Evolutionary conservation across 2,888 invertebrate species (phyloP).

Genomic region (Anorthoa munda): DNA sequence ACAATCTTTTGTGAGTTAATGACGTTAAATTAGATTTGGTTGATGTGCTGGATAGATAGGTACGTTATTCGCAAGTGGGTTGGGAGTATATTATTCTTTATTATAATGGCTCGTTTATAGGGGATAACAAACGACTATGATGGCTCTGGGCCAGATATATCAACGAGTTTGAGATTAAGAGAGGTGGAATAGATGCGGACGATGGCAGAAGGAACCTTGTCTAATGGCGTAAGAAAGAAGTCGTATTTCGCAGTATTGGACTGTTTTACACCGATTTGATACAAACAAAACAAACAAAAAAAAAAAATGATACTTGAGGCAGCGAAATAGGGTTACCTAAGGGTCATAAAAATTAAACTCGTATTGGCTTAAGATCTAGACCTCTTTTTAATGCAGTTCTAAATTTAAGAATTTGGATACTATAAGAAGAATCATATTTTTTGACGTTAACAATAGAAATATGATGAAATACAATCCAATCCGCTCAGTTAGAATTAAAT

Average conservation of each 20-base stretch:
- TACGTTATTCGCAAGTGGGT: constrained; percentile 59
- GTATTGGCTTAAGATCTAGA: neutral
- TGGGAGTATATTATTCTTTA: constrained; percentile 54
- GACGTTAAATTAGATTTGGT: constrained; percentile 50
- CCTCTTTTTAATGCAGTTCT: neutral
- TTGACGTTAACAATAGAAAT: neutral
- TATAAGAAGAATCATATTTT: neutral
- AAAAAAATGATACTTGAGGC: neutral
- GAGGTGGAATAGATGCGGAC: neutral
- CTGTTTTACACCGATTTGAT: neutral
- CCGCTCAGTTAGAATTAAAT: neutral
- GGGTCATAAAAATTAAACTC: neutral
- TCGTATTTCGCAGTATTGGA: too few species aligned
- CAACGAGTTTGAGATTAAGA: constrained; percentile 27
- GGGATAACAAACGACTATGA: constrained; percentile 45
- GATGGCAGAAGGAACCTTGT: neutral
- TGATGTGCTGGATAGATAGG: constrained; percentile 62
- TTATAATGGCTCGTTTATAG: constrained; percentile 52
- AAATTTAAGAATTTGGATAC: too few species aligned
- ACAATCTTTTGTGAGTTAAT: constrained; percentile 59
- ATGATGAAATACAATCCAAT: neutral
- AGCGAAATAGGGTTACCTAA: neutral
- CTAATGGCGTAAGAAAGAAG: neutral
- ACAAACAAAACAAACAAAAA: neutral
- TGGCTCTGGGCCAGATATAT: constrained; percentile 28